These are phyloP conservation scores for Hylia prasina DNA, from an alignment of 2,113 vertebrate genomes.

Conservation along the genomic window DNA sequence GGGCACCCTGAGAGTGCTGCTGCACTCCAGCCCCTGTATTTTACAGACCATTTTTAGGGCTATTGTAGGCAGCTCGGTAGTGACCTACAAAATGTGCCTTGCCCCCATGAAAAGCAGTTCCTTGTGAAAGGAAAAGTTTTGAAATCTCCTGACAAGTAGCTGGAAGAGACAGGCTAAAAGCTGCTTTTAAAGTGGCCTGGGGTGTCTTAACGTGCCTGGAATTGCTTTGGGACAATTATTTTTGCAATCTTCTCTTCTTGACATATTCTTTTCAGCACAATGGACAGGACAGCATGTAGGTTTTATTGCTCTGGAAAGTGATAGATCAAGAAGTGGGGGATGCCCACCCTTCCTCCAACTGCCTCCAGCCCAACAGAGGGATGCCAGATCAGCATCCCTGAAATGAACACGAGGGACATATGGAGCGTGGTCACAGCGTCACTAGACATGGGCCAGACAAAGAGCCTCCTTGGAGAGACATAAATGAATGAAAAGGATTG, in stretches of 20 bases:
- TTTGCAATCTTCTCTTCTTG: background rate
- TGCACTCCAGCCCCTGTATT: background rate
- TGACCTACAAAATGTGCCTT: background rate
- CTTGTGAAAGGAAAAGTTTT: background rate
- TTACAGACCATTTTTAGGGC: background rate
- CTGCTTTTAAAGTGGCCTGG: background rate
- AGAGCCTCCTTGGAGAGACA: background rate
- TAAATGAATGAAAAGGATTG: background rate
- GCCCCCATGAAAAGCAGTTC: background rate
- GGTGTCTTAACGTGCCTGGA: background rate
- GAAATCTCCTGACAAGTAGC: background rate
- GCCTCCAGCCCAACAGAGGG: background rate
- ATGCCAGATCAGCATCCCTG: background rate
- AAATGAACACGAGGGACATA: background rate
- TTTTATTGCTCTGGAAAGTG: background rate
- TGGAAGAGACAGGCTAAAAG: background rate
- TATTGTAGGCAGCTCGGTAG: background rate
- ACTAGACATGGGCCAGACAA: background rate
- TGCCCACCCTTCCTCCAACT: background rate
- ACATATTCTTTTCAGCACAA: background rate
- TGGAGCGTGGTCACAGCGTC: background rate
- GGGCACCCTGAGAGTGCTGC: background rate
- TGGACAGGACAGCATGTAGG: background rate
- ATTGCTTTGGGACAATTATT: background rate
- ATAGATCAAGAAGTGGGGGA: background rate